Evolutionary conservation across 2,888 invertebrate species (phyloP).

Genomic region (Noctua janthe): DNA sequence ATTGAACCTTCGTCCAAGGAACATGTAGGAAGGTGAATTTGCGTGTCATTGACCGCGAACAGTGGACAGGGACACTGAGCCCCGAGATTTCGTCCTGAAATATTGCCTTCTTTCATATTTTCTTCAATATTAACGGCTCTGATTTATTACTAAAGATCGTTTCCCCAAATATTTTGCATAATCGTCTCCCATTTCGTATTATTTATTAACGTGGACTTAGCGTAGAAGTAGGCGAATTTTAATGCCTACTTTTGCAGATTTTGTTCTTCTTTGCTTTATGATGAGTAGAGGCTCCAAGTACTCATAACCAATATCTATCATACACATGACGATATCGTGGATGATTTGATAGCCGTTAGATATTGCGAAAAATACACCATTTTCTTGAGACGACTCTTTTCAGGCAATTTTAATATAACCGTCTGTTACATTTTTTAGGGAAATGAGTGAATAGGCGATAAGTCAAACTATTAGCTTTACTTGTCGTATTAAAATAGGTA

Average conservation of each 20-base stretch:
- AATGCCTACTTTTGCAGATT: not conserved
- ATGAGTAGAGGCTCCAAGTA: not conserved
- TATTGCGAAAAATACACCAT: not conserved
- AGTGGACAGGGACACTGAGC: constrained; percentile 25
- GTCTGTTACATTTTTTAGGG: not conserved
- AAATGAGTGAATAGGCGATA: not conserved
- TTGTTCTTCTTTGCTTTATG: not conserved
- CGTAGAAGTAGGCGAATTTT: constrained; percentile 3
- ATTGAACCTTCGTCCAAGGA: constrained; percentile 65
- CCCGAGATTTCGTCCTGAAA: constrained; percentile 12
- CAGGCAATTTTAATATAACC: not conserved
- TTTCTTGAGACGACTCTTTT: not conserved
- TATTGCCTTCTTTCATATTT: constrained; percentile 36
- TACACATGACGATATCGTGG: too few species aligned
- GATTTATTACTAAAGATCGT: constrained; percentile 37
- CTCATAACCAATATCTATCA: not conserved
- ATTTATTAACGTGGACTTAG: constrained; percentile 5
- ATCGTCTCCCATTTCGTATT: constrained; percentile 9
- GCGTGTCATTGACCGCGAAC: constrained; percentile 54
- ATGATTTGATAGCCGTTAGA: not conserved
- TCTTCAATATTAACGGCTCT: constrained; percentile 16
- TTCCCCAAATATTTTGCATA: constrained; percentile 20
- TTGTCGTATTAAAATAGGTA: not conserved
- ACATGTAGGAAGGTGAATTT: constrained; percentile 47
- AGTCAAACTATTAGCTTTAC: not conserved